Percentiles rank a stretch among this genome's conserved stretches.
Conservation (phyloP, 2,888 invertebrate species). For the Sesia apiformis region DNA sequence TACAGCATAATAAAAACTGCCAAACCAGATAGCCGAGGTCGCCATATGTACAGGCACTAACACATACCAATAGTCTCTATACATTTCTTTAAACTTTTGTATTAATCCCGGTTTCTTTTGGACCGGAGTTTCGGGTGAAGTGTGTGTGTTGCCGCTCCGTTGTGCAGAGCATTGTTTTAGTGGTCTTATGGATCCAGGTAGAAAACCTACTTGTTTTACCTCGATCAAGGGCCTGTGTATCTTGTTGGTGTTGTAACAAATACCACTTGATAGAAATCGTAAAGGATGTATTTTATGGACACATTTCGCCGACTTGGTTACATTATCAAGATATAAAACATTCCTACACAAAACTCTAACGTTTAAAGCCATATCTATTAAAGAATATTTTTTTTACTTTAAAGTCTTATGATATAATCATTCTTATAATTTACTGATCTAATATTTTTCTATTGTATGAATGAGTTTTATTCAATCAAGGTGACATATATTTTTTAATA, state of each 20-base stretch:
- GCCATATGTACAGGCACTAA: slow-evolving; percentile 93
- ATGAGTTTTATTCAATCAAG: no score
- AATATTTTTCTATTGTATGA: no score
- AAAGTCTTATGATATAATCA: neutral
- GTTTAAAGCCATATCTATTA: slow-evolving; percentile 42
- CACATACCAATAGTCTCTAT: slow-evolving; percentile 97
- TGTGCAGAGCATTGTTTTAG: slow-evolving; percentile 22
- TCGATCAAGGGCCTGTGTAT: slow-evolving; percentile 17
- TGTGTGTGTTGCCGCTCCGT: slow-evolving; percentile 16
- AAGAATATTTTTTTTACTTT: neutral
- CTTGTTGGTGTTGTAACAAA: slow-evolving; percentile 29
- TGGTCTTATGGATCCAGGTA: slow-evolving; percentile 18
- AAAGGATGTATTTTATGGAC: slow-evolving; percentile 27
- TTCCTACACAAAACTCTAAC: slow-evolving; percentile 42
- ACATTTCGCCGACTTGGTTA: slow-evolving; percentile 52
- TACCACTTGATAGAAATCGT: slow-evolving; percentile 35
- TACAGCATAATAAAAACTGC: slow-evolving; percentile 88
- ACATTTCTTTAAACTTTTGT: slow-evolving; percentile 91
- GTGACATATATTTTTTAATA: no score
- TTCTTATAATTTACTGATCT: neutral
- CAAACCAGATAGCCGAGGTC: slow-evolving; percentile 93
- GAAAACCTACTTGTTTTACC: slow-evolving; percentile 18
- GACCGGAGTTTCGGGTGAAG: slow-evolving; percentile 16
- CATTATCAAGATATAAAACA: slow-evolving; percentile 29
- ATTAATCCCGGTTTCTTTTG: slow-evolving; percentile 77